Conservation (phyloP, 2,797 vertebrate species). For the Cossypha caffra region DNA sequence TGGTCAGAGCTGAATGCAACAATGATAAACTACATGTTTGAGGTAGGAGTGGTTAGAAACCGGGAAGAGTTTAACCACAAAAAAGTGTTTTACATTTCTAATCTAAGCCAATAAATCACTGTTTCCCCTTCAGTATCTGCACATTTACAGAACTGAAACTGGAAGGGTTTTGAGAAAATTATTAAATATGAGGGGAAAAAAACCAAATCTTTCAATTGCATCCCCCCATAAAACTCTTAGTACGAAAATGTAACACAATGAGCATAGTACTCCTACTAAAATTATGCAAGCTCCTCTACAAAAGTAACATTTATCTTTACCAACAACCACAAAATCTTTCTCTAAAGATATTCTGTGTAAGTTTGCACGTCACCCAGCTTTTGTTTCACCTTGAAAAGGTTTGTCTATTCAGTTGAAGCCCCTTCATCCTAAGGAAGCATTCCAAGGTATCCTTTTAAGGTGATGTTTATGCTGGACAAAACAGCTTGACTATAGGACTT, state of each 20-base stretch:
- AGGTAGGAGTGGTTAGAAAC: conserved; percentile 1
- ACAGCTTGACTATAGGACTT: not conserved
- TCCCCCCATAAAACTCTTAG: not conserved
- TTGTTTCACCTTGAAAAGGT: not conserved
- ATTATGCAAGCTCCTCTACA: not conserved
- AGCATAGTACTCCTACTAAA: not conserved
- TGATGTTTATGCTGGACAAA: conserved; percentile 16
- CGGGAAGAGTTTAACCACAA: not conserved
- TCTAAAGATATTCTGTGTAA: not conserved
- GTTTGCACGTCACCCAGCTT: not conserved
- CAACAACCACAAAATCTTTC: not conserved
- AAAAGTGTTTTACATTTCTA: not conserved
- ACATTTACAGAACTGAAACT: not conserved
- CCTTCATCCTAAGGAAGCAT: not conserved
- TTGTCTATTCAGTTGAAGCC: not conserved
- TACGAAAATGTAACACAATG: not conserved
- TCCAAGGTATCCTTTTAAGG: conserved; percentile 14
- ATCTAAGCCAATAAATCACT: not conserved
- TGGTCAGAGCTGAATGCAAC: not conserved
- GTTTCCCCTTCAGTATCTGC: not conserved
- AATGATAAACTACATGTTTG: conserved; percentile 19
- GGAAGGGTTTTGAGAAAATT: not conserved
- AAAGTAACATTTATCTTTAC: not conserved
- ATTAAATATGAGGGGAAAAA: not conserved
- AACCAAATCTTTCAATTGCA: not conserved